phyloP scores from a whole-genome alignment of 2,888 invertebrate genomes.

The Pollenia amentaria region DNA sequence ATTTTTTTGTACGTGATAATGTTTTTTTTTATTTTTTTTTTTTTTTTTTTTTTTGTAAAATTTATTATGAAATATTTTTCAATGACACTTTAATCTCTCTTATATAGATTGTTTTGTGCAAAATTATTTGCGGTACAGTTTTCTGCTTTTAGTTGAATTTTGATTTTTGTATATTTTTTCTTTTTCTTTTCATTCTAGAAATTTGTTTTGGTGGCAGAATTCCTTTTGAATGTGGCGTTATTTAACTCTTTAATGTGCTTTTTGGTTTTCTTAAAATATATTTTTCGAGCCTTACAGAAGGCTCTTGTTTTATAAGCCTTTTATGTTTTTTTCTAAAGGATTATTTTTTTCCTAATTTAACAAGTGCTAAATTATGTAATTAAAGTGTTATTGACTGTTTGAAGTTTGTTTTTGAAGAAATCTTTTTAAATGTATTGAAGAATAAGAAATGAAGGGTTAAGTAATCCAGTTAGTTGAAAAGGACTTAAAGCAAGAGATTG shows the following conservation, averaged over 20 bases:
- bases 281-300: neutral
- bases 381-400: slow-evolving; percentile 38
- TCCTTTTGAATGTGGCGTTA: slow-evolving; percentile 6
- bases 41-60: slow-evolving; percentile 32
- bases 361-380: slow-evolving; percentile 66
- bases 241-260: slow-evolving; percentile 49
- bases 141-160: slow-evolving; percentile 19
- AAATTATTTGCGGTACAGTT: slow-evolving; percentile 46
- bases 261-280: slow-evolving; percentile 19
- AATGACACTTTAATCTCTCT: slow-evolving; percentile 72
- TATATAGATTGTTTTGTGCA: slow-evolving; percentile 56
- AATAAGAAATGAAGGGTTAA: neutral
- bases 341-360: slow-evolving; percentile 8
- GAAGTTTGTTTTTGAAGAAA: neutral
- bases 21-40: slow-evolving; percentile 19
- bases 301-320: neutral
- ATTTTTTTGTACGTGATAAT: slow-evolving; percentile 10
- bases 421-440: neutral
- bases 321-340: neutral
- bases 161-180: slow-evolving; percentile 1
- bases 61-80: slow-evolving; percentile 74
- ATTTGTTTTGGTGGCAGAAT: neutral
- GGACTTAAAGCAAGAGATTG: neutral
- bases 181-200: slow-evolving; percentile 17
- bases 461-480: slow-evolving; percentile 16